Evolutionary conservation across 2,888 invertebrate species (phyloP).

Genomic region (Arge pagana): DNA sequence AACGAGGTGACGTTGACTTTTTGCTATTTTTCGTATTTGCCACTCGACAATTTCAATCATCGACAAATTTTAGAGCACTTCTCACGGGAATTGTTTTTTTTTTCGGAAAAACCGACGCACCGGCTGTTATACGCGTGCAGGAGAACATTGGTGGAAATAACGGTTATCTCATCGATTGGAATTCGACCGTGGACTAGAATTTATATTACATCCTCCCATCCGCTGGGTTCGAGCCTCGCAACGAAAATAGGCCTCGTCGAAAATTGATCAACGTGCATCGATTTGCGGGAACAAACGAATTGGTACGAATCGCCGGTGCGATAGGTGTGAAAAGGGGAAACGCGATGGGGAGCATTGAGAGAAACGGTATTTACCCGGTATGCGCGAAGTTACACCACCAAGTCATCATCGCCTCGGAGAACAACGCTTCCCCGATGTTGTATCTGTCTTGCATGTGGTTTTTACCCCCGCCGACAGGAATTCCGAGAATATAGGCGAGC

Average conservation of each 20-base stretch:
- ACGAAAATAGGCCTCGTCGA: too few species aligned
- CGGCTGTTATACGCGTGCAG: conserved; percentile 5
- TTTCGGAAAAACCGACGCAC: conserved; percentile 2
- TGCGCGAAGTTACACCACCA: conserved; percentile 91
- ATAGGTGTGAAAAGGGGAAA: too few species aligned
- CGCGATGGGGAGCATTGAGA: conserved; percentile 17
- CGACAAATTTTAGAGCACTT: conserved; percentile 11
- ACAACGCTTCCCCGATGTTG: conserved; percentile 75
- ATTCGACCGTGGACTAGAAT: conserved; percentile 11
- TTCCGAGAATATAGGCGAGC: conserved; percentile 84
- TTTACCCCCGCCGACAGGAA: conserved; percentile 73
- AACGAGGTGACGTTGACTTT: too few species aligned
- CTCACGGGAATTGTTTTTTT: neutral
- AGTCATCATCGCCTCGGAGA: conserved; percentile 86
- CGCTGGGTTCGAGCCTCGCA: too few species aligned
- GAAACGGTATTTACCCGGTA: conserved; percentile 71
- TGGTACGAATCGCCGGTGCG: too few species aligned
- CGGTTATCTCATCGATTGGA: conserved; percentile 13
- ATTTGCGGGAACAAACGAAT: too few species aligned
- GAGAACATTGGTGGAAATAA: conserved; percentile 15
- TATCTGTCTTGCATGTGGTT: conserved; percentile 76
- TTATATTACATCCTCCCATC: conserved; percentile 13
- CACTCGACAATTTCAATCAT: conserved; percentile 12
- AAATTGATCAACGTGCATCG: too few species aligned
- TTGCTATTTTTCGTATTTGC: too few species aligned